Conservation (phyloP, 2,888 invertebrate species). For the Xanthorhoe spadicearia region DNA sequence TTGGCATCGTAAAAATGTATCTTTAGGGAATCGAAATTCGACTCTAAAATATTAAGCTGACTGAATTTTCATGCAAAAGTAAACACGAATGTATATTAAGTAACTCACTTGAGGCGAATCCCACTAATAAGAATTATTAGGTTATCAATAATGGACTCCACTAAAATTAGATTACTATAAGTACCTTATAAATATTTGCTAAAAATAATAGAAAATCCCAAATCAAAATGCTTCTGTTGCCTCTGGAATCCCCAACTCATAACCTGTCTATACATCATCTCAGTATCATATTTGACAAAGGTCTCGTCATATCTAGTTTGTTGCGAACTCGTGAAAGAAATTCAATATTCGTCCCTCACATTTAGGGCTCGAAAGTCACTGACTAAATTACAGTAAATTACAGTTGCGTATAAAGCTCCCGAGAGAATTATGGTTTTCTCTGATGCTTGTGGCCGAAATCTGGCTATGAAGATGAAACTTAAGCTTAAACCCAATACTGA, state of each 20-base stretch:
- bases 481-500: no score
- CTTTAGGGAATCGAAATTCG: conserved; percentile 10
- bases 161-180: neutral
- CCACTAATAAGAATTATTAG: neutral
- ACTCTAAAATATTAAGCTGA: conserved; percentile 11
- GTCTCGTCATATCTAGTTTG: conserved; percentile 27
- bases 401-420: no score
- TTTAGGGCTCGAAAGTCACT: conserved; percentile 43
- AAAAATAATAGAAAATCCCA: neutral
- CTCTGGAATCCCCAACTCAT: neutral
- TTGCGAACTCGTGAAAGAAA: conserved; percentile 41
- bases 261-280: conserved; percentile 6
- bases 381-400: conserved; percentile 18
- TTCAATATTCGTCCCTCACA: conserved; percentile 55
- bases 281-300: conserved; percentile 29
- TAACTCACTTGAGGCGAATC: neutral
- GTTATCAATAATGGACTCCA: no score
- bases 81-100: neutral
- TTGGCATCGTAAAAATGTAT: conserved; percentile 3
- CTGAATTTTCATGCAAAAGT: neutral
- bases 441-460: no score
- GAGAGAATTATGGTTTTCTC: no score
- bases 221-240: neutral
- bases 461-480: no score
- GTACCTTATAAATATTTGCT: neutral